Conservation (phyloP, 2,888 invertebrate genomes). For the Alsophila aescularia region DNA sequence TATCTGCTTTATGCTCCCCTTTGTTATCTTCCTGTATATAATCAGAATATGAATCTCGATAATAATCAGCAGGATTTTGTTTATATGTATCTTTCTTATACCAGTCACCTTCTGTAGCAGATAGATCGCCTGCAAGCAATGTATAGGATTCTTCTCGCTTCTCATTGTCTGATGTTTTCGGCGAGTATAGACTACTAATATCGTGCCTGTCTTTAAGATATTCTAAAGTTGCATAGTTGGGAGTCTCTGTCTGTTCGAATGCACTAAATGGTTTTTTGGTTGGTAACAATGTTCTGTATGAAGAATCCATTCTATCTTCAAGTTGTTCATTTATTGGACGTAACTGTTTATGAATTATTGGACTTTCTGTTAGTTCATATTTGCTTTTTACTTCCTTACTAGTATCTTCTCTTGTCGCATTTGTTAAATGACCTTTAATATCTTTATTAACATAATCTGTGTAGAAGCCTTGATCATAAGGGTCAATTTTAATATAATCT, state of each 20-base stretch:
- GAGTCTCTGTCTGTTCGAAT: conserved; percentile 34
- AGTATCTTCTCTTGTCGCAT: background rate
- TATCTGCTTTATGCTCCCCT: conserved; percentile 10
- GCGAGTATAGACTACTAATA: conserved; percentile 39
- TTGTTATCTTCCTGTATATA: conserved; percentile 19
- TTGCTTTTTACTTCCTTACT: conserved; percentile 1
- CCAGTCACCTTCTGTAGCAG: conserved; percentile 32
- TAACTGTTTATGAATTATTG: background rate
- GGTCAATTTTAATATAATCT: conserved; percentile 12
- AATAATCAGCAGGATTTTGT: conserved; percentile 36
- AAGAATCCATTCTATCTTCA: conserved; percentile 21
- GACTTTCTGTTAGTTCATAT: background rate
- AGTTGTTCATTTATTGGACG: background rate
- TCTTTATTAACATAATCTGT: conserved; percentile 7
- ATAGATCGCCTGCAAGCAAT: conserved; percentile 29
- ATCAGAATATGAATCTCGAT: conserved; percentile 28
- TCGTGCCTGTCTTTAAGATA: conserved; percentile 44
- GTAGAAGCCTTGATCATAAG: conserved; percentile 10
- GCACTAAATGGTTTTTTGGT: conserved; percentile 32
- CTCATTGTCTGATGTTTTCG: conserved; percentile 15
- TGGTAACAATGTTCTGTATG: conserved; percentile 40
- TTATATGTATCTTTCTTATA: conserved; percentile 33
- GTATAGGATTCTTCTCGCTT: conserved; percentile 11
- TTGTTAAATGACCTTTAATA: background rate
- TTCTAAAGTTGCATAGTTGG: conserved; percentile 39